Evolutionary conservation across 2,888 invertebrate genomes (phyloP).

Genomic region (Pachliopta kotzebuea): DNA sequence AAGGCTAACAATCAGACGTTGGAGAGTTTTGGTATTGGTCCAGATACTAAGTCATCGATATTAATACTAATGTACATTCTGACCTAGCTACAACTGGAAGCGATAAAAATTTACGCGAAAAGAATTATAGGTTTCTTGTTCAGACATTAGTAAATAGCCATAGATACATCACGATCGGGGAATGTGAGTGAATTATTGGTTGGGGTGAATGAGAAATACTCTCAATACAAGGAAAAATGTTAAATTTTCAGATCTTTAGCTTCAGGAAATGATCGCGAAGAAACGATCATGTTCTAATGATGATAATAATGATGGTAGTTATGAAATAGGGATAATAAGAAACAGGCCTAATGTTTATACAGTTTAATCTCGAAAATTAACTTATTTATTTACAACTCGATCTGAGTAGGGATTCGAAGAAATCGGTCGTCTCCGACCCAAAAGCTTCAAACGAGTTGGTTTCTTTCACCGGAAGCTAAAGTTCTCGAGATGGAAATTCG

Average conservation of each 20-base stretch:
- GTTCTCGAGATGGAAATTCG: too few relatives aligned
- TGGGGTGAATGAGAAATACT: background rate
- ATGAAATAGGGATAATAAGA: too few relatives aligned
- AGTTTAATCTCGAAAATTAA: too few relatives aligned
- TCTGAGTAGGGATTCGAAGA: too few relatives aligned
- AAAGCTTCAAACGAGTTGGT: too few relatives aligned
- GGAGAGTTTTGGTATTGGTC: background rate
- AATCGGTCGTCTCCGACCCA: too few relatives aligned
- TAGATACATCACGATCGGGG: background rate
- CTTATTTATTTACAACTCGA: too few relatives aligned
- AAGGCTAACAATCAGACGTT: background rate
- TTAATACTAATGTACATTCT: constrained; percentile 2
- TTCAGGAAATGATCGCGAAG: background rate
- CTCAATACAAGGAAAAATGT: background rate
- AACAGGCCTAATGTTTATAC: too few relatives aligned
- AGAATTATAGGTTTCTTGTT: background rate
- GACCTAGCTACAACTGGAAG: background rate
- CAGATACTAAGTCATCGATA: constrained; percentile 5
- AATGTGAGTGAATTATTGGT: background rate
- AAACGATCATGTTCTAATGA: too few relatives aligned
- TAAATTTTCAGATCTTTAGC: background rate
- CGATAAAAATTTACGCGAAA: constrained; percentile 2
- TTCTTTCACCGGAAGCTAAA: too few relatives aligned
- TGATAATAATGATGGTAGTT: too few relatives aligned
- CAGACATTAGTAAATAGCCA: background rate